Percentiles rank a stretch among this genome's conserved stretches.
Conservation (phyloP, 2,113 vertebrate species). For the Mesembrinibis cayennensis region DNA sequence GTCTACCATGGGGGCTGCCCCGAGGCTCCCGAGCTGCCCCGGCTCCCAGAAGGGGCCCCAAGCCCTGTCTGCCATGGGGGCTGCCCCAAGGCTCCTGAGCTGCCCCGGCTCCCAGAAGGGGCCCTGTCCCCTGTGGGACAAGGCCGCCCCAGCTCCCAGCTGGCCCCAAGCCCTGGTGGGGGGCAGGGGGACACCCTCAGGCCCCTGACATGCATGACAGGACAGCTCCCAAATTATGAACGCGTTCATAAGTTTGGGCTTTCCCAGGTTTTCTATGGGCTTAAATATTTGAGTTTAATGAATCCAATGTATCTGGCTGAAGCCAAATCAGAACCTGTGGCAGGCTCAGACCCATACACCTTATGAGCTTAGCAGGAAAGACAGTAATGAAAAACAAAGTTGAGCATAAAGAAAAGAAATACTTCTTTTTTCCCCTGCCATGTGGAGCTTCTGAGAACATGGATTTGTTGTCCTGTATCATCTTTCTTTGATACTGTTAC, state of each 20-base stretch:
- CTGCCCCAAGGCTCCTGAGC: background rate
- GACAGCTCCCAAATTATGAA: background rate
- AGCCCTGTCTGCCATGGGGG: too few relatives aligned
- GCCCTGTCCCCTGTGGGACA: accelerated
- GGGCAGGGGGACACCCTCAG: background rate
- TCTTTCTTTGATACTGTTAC: background rate
- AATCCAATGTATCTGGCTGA: accelerated
- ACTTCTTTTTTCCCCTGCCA: background rate
- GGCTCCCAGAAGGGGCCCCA: background rate
- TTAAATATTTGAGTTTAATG: background rate
- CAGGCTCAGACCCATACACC: background rate
- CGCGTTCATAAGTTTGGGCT: background rate
- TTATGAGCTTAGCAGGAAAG: background rate
- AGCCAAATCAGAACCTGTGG: background rate
- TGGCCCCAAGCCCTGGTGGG: background rate
- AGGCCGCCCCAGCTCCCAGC: accelerated
- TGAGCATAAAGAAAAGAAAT: background rate
- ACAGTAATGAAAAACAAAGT: background rate
- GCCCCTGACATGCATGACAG: accelerated
- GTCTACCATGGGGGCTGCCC: too few relatives aligned
- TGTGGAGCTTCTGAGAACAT: background rate
- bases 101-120: background rate
- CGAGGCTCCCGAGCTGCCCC: background rate
- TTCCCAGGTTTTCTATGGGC: background rate
- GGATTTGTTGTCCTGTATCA: background rate